Base-by-base conservation (phyloP, 2,888 invertebrate species). In the Trichogramma dendrolimi region DNA sequence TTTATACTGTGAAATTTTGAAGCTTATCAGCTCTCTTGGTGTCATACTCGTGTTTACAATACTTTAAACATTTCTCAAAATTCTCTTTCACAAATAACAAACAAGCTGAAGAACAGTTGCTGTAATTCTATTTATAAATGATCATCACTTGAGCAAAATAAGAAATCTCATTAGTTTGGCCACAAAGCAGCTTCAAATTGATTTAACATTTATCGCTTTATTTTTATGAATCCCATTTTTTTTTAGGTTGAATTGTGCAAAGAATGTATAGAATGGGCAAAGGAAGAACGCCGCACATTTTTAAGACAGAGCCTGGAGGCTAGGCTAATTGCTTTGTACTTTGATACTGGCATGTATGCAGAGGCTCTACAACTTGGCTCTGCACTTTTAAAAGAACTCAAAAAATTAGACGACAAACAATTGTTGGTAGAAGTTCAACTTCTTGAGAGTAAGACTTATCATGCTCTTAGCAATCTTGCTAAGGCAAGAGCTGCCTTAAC, bases 181-280 rank as follows among this genome's bases (percentile, higher is more conserved):
- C 27, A 27, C 27, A 27, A 27, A 27, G 27, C 27, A 27, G 27
- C 27, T 49, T 27, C 27, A 14, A 38, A 6, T 47, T 50, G 50
- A 38, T 10, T 41, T 43, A 53, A 41, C 42, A 46, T 52, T 6
- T 42, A 43, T 48, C 2, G 40, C 59, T 47, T 6, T 39, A 51
- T 41, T 46, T 47, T 59, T 43, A 39, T 41, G 40, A 11, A 49
- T 10, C 1, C 2, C 59, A 43, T 58, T 27, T 50, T 40, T 11
- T 10, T 58, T 51, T 61, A 79, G 76, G 91, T 91, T 58, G 90
- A 93, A 80, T 82, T 94, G 66, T 94, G 94, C 80, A 92, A 92
- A 82, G 98, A 99, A 82, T 98, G 97, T 82, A 99, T 99, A 82
- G 94, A 96, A 82, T 99, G 99, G 99, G 96, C 99, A 42, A 96